These are phyloP conservation scores for Kryptolebias marmoratus DNA, from an alignment of 2,113 vertebrate species.

Conservation along the genomic window DNA sequence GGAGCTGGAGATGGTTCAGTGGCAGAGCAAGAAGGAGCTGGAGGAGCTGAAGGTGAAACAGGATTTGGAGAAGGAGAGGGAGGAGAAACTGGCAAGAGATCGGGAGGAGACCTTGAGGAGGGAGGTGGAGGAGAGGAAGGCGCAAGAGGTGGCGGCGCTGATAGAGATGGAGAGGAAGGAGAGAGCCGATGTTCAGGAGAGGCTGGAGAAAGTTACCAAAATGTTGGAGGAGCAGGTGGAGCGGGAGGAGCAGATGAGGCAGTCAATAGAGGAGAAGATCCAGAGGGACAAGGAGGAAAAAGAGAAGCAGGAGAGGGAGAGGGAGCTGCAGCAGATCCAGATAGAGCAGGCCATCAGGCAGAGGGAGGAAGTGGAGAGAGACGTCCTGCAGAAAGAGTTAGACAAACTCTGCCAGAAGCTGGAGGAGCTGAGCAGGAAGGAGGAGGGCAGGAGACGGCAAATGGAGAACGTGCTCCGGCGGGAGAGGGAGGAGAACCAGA, in stretches of 20 bases:
- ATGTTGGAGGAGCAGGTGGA: slow-evolving; percentile 43
- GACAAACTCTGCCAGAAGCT: slow-evolving; percentile 41
- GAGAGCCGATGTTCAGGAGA: slow-evolving; percentile 39
- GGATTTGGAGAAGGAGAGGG: slow-evolving; percentile 31
- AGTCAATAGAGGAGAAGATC: slow-evolving; percentile 38
- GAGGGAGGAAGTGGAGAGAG: slow-evolving; percentile 46
- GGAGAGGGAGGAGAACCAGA: slow-evolving; percentile 26
- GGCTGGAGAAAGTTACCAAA: slow-evolving; percentile 36
- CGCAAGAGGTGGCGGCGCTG: slow-evolving; percentile 40
- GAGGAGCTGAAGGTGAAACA: slow-evolving; percentile 44
- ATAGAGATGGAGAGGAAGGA: slow-evolving; percentile 49
- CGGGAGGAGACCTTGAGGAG: slow-evolving; percentile 28
- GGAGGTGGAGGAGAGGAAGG: slow-evolving; percentile 39
- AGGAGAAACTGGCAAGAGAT: slow-evolving; percentile 23
- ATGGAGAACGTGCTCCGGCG: neutral
- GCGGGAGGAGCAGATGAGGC: slow-evolving; percentile 31
- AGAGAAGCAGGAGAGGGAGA: slow-evolving; percentile 44
- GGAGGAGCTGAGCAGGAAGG: slow-evolving; percentile 39
- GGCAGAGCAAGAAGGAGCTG: slow-evolving; percentile 25
- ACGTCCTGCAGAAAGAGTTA: slow-evolving; percentile 50
- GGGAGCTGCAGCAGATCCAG: slow-evolving; percentile 36
- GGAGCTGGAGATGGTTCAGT: slow-evolving; percentile 32
- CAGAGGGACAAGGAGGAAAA: slow-evolving; percentile 26
- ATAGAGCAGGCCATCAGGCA: slow-evolving; percentile 47
- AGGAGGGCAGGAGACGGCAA: slow-evolving; percentile 28